Percentiles rank a stretch among this genome's conserved stretches.
These are phyloP conservation scores for Mamestra configurata DNA, from an alignment of 1,140 invertebrate genomes.

Conservation along the genomic window DNA sequence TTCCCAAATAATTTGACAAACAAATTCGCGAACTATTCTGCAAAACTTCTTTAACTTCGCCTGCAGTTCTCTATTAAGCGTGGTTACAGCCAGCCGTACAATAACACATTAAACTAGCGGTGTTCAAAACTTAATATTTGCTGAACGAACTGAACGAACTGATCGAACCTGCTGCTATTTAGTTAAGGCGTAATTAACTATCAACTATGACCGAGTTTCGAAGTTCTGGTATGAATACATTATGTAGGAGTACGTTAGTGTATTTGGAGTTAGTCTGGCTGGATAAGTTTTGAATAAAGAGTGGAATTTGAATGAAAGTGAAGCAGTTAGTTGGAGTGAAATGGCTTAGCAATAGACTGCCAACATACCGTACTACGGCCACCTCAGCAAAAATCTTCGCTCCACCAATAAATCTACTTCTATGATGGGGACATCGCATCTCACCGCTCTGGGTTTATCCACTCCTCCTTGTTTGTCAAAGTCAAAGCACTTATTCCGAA, in stretches of 20 bases:
- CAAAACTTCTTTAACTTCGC: neutral
- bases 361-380: too few relatives aligned
- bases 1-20: neutral
- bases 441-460: too few relatives aligned
- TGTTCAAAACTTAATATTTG: neutral
- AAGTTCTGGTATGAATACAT: neutral
- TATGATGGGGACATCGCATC: too few relatives aligned
- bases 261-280: neutral
- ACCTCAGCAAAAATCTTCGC: too few relatives aligned
- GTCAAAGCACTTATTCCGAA: too few relatives aligned
- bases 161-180: slow-evolving; percentile 18
- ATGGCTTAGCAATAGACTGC: too few relatives aligned
- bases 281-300: too few relatives aligned
- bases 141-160: slow-evolving; percentile 14
- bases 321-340: neutral
- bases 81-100: neutral
- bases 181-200: slow-evolving; percentile 24
- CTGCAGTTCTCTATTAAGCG: neutral
- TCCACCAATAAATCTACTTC: too few relatives aligned
- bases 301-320: neutral
- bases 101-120: neutral
- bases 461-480: too few relatives aligned
- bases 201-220: slow-evolving; percentile 17
- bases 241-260: neutral
- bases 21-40: neutral